Base-by-base conservation (phyloP, 2,113 vertebrate genomes). In the Myodes glareolus region DNA sequence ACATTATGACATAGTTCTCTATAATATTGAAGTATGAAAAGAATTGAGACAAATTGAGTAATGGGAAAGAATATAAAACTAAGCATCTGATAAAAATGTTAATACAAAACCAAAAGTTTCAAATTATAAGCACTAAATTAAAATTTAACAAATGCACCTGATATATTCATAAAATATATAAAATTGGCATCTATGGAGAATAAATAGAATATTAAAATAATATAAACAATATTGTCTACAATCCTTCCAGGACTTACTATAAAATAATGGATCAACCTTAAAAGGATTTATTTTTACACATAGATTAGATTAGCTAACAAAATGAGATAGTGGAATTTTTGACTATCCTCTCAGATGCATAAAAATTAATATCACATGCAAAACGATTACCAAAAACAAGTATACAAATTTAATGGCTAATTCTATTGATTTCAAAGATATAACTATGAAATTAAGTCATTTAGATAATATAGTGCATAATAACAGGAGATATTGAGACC, bases 261-360 rank as follows among this genome's bases (percentile, higher is more conserved):
- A 84, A 89, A 39, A 58, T 63, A 16, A 25, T 68, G 70, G 47
- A 63, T 29, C 2, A 5, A 78, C 50, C 85, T 90, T 94, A 23
- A 95, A 70, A 84, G 58, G 39, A 5, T 55, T 88, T 17, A 19
- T 61, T 94, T 76, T 94, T 7, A 47, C 8, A 88, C 4, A 81
- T 88, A 81, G 7, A 61, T 82, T 58, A 17, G 5, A 93, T 45
- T 86, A 95, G 29, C 13, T 91, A 90, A 92, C 58, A 21, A 90
- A 92, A 73, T 87, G 67, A 90, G 8, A 27, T 88, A 86, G 42
- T 63, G 31, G 42, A 86, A 82, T 77, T 94, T 29, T 93, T 93
- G 36, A 76, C 13, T 89, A 11, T 39, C 61, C 78, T 16, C 8
- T 73, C 63, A 58, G 84, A 4, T 11, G 61, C 12, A 78, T 13